These are phyloP conservation scores for Microcebus lehilahytsara DNA, from an alignment of 2,113 vertebrate genomes.

Conservation along the genomic window DNA sequence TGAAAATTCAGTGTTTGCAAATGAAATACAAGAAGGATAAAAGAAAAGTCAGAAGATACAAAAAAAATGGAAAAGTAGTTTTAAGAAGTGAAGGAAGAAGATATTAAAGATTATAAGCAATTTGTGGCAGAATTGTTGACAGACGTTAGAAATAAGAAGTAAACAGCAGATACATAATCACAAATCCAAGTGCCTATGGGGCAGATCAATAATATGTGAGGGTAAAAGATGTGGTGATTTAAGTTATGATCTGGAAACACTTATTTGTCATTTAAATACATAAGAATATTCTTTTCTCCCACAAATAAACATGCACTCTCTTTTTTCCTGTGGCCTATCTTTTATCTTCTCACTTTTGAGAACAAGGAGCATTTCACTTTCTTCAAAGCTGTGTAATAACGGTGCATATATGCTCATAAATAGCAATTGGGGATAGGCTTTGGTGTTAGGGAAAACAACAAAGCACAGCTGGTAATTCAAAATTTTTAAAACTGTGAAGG, in stretches of 20 bases:
- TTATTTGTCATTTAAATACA: background rate
- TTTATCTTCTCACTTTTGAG: background rate
- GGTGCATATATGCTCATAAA: background rate
- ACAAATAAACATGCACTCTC: background rate
- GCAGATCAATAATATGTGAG: background rate
- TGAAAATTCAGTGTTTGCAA: constrained; percentile 1
- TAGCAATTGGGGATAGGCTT: background rate
- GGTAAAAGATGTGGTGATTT: background rate
- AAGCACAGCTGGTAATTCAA: background rate
- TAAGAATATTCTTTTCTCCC: background rate
- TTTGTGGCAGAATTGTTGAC: background rate
- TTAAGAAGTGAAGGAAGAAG: background rate
- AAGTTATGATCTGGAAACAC: background rate
- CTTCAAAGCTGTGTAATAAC: background rate
- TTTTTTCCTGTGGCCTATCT: background rate
- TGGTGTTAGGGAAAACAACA: background rate
- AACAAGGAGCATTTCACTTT: background rate
- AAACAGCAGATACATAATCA: background rate
- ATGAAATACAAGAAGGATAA: background rate
- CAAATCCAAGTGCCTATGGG: background rate
- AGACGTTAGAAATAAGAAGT: background rate
- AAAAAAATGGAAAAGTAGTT: background rate
- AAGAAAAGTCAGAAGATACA: background rate
- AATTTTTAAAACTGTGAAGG: background rate
- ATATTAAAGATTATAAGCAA: background rate